Evolutionary conservation across 2,797 vertebrate genomes (phyloP), one percentile per base, ranked within the genome.

Genomic region (Agapornis canus): DNA sequence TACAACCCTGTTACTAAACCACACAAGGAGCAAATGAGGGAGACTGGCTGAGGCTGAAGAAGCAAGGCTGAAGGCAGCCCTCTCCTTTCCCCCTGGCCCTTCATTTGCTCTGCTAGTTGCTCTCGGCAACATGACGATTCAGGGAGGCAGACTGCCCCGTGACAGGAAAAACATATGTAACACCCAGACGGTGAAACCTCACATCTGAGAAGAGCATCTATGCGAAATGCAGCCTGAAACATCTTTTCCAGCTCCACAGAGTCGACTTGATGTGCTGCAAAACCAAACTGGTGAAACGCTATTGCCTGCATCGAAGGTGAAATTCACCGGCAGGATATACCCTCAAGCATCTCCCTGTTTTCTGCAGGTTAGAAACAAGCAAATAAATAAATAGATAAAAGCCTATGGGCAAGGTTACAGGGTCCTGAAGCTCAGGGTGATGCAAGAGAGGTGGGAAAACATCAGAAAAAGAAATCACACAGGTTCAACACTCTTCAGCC

Each of bases 101-200:
- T 72, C 25, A 32, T 72, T 48, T 73, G 65, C 60, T 70, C 75
- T 73, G 57, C 52, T 60, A 61, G 39, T n/a, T 42, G 65, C 83
- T 89, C 61, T 40, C 61, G 68, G 70, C 57, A 75, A 32, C 16
- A 3, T 4, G 42, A 37, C 8, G 1, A 56, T 20, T 89, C 31
- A n/a, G 63, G 19, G 37, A 90, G 75, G 68, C 83, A 93, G 84
- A 56, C 39, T 42, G 83, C 77, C 72, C 71, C 17, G 26, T 57
- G 84, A 96, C 77, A 84, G 88, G 92, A 97, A 96, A 89, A 88
- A 60, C 79, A 90, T 49, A 78, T 22, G 29, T 57, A 89, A 84
- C 60, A 52, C 63, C 39, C 66, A 59, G 70, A 78, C 2, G 0
- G 59, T n/a, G 70, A 70, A 89, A 92, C 49, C 76, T 79, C 82